Evolutionary conservation across 2,113 vertebrate genomes (phyloP).

Genomic region (Pseudorectes ferrugineus): DNA sequence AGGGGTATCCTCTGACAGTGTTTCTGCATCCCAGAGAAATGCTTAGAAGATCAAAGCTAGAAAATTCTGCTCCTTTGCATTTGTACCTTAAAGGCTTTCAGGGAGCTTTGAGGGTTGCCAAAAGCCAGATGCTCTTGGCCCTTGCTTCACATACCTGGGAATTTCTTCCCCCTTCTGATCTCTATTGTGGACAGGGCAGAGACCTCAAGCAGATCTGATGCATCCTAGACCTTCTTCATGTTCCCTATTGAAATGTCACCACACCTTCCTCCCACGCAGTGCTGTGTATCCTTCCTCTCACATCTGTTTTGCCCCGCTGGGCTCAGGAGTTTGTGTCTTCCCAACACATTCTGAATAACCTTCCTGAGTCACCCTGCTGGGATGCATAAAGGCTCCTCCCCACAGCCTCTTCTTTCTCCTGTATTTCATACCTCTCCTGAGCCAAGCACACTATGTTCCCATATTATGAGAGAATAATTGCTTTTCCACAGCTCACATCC

Average conservation of each 20-base stretch:
- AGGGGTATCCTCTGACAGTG: accelerated
- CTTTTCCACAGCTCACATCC: slow-evolving; percentile 51
- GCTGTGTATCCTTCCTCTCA: background rate
- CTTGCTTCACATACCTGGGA: background rate
- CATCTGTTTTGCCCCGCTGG: background rate
- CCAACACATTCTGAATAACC: background rate
- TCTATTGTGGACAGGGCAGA: background rate
- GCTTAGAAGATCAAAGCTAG: background rate
- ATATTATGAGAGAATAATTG: slow-evolving; percentile 65
- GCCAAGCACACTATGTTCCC: slow-evolving; percentile 27
- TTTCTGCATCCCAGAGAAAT: background rate
- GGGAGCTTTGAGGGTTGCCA: background rate
- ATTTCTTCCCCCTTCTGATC: background rate
- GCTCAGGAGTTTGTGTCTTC: background rate
- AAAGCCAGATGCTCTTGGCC: background rate
- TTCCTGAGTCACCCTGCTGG: background rate
- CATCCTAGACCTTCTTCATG: background rate
- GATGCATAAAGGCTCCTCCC: background rate
- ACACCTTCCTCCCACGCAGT: background rate
- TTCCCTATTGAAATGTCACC: background rate
- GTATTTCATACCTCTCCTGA: slow-evolving; percentile 45
- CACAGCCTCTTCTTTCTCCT: background rate
- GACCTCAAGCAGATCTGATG: background rate
- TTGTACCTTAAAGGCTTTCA: background rate
- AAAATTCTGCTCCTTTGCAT: background rate